A percentile compares a stretch with the other conserved stretches of the same genome.
These are phyloP conservation scores for Danio jaintianensis DNA, from an alignment of 2,797 vertebrate species.

Conservation along the genomic window DNA sequence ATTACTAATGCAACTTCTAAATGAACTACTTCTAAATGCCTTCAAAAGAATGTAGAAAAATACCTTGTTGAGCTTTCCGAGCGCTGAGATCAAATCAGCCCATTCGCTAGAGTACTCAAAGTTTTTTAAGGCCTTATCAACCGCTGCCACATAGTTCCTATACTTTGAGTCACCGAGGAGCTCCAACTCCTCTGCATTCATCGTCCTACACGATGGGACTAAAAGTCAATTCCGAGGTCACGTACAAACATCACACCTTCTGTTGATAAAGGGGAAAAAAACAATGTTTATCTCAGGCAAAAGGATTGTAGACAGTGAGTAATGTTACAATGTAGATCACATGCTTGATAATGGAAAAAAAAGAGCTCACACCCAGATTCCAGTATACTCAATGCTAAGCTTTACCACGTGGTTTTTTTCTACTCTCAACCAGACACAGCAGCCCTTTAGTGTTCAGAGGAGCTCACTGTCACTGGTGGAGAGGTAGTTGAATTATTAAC, in stretches of 20 bases:
- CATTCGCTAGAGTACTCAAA: slow-evolving; percentile 99
- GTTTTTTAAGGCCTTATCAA: slow-evolving; percentile 98
- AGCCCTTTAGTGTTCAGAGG: neutral
- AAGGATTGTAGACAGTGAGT: neutral
- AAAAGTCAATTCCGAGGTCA: slow-evolving; percentile 80
- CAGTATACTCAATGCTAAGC: neutral
- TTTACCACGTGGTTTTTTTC: neutral
- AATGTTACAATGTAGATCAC: neutral
- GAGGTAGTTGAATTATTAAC: slow-evolving; percentile 41
- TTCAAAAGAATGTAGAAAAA: neutral
- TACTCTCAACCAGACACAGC: neutral
- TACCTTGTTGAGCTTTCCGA: slow-evolving; percentile 99
- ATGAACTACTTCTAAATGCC: neutral
- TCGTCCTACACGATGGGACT: slow-evolving; percentile 86
- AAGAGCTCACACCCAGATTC: slow-evolving; percentile 23
- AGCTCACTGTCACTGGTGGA: neutral
- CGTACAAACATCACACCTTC: slow-evolving; percentile 84
- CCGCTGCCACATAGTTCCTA: slow-evolving; percentile 97
- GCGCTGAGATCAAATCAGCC: slow-evolving; percentile 98
- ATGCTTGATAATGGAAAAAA: neutral
- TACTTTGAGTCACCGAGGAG: slow-evolving; percentile 97
- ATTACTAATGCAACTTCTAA: neutral
- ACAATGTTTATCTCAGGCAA: neutral
- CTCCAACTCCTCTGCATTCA: slow-evolving; percentile 99
- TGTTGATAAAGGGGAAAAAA: neutral